Percentiles rank a stretch among this genome's conserved stretches.
These are phyloP conservation scores for Bovichtus diacanthus DNA, from an alignment of 2,797 vertebrate species.

Conservation along the genomic window DNA sequence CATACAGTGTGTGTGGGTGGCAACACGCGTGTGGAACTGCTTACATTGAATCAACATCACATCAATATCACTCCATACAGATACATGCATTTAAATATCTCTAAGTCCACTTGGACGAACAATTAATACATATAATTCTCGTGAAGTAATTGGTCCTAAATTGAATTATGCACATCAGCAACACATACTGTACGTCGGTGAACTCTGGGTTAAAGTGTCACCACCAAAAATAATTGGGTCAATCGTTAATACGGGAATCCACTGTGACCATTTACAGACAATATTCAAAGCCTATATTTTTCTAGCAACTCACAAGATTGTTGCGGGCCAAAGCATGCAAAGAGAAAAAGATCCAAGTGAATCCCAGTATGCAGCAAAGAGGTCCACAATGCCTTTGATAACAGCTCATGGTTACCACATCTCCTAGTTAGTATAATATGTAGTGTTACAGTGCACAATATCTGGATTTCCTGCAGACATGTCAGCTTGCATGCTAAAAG, in stretches of 20 bases:
- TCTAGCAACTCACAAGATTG: background rate
- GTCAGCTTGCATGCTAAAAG: background rate
- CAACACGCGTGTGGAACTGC: background rate
- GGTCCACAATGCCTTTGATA: background rate
- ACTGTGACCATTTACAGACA: background rate
- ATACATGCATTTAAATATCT: background rate
- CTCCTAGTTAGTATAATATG: too few species aligned
- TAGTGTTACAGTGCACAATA: background rate
- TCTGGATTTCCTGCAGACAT: background rate
- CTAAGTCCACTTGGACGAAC: background rate
- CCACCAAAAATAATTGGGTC: background rate
- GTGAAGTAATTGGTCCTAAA: background rate
- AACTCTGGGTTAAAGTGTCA: background rate
- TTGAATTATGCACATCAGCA: background rate
- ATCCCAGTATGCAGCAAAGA: background rate
- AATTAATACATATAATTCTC: background rate
- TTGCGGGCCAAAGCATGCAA: background rate
- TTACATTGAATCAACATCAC: constrained; percentile 5
- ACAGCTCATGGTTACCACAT: background rate
- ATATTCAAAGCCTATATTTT: background rate
- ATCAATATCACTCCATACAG: background rate
- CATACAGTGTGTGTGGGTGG: background rate
- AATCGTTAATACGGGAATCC: background rate
- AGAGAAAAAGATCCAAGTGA: background rate
- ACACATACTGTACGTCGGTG: background rate